Percentiles rank a stretch among this genome's conserved stretches.
Evolutionary conservation across 2,113 vertebrate genomes (phyloP).

Genomic region (Albula goreensis): DNA sequence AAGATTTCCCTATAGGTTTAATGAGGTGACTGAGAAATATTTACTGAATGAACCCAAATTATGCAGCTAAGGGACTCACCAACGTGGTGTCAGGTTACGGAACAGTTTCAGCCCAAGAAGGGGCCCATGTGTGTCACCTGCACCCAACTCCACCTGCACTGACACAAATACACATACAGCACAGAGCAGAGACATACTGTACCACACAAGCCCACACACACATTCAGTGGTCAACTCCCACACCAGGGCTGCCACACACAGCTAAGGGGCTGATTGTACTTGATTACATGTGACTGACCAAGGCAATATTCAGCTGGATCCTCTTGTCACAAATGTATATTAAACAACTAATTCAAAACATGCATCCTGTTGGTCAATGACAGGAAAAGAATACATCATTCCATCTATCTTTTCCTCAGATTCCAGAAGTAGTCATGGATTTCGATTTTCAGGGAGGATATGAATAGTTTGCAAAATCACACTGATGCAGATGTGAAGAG

Average conservation of each 20-base stretch:
- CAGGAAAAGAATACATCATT: no score
- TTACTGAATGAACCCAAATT: neutral
- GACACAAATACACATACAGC: conserved; percentile 7
- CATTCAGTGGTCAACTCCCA: neutral
- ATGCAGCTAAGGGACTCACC: conserved; percentile 66
- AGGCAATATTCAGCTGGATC: no score
- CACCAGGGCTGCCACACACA: neutral
- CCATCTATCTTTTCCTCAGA: no score
- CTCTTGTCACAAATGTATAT: no score
- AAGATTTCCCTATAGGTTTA: neutral
- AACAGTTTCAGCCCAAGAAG: conserved; percentile 92
- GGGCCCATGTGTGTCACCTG: conserved; percentile 89
- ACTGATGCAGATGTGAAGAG: no score
- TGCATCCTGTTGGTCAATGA: no score
- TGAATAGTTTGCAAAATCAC: no score
- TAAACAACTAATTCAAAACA: no score
- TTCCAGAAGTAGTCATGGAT: no score
- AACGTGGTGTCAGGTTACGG: conserved; percentile 86
- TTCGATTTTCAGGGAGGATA: no score
- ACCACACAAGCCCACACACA: neutral
- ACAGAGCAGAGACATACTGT: neutral
- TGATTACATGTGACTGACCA: neutral
- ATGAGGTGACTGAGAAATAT: neutral
- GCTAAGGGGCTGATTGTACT: neutral
- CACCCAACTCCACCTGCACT: conserved; percentile 87